phyloP scores from a whole-genome alignment of 2,797 vertebrate species.

The Darevskia nairensis region DNA sequence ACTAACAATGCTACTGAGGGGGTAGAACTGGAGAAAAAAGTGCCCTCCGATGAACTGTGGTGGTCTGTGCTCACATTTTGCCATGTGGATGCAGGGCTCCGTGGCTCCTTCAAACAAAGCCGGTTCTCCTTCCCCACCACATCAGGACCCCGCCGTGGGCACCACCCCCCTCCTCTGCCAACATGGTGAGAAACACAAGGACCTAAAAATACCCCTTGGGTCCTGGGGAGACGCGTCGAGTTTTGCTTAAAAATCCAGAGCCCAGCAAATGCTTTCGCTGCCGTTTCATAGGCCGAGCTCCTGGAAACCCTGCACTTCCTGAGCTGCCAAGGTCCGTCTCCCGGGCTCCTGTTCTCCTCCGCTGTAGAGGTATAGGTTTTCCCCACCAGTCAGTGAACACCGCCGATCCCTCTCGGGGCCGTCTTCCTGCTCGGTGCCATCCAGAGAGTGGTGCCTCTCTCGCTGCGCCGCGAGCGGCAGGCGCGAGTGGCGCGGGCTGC shows the following conservation, averaged over 20 bases:
- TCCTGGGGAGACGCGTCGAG: conserved; percentile 43
- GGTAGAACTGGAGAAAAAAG: conserved; percentile 39
- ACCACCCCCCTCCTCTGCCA: conserved; percentile 48
- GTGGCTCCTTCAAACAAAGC: conserved; percentile 50
- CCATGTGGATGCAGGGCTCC: conserved; percentile 63
- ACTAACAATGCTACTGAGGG: conserved; percentile 59
- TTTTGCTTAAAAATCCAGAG: conserved; percentile 65
- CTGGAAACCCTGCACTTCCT: conserved; percentile 64
- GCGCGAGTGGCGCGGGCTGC: conserved; percentile 79
- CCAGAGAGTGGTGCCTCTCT: conserved; percentile 75
- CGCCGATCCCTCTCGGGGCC: conserved; percentile 62
- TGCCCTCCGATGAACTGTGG: conserved; percentile 14
- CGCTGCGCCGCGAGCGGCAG: conserved; percentile 54
- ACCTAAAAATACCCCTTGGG: conserved; percentile 55
- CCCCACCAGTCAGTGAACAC: conserved; percentile 73
- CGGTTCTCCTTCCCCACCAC: conserved; percentile 28
- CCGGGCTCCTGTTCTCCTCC: conserved; percentile 43
- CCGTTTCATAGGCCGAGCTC: conserved; percentile 67
- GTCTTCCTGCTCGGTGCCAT: conserved; percentile 63
- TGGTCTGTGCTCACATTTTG: conserved; percentile 45
- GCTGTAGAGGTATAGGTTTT: conserved; percentile 58
- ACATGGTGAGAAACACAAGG: conserved; percentile 65
- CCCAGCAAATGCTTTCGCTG: conserved; percentile 52
- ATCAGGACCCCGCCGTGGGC: background rate
- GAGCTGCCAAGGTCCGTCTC: conserved; percentile 63